A percentile compares a stretch with the other conserved stretches of the same genome.
Conservation (phyloP, 2,888 invertebrate species). For the Creontiades dilutus region DNA sequence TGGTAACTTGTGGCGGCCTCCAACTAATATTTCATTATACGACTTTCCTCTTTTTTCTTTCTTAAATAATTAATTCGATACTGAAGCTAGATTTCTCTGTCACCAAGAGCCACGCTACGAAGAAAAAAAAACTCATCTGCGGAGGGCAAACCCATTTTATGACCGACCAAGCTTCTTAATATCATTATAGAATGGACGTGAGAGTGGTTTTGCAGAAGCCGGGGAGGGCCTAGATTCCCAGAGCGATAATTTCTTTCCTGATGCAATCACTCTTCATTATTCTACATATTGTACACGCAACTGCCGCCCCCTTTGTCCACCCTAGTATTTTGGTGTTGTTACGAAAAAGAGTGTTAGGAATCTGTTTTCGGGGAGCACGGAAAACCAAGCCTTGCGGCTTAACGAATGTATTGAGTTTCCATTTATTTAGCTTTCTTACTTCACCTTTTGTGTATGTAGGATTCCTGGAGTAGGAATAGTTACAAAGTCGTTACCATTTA, state of each 20-base stretch:
- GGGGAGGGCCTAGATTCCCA: background rate
- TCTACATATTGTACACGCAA: slow-evolving; percentile 41
- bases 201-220: background rate
- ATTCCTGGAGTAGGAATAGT: no score
- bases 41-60: no score
- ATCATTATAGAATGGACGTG: slow-evolving; percentile 21
- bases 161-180: background rate
- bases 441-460: no score
- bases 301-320: slow-evolving; percentile 12
- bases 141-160: background rate
- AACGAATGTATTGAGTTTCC: no score
- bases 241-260: slow-evolving; percentile 18
- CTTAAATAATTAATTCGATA: background rate
- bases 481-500: no score
- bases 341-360: background rate
- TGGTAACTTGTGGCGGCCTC: background rate
- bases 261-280: slow-evolving; percentile 44
- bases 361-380: background rate
- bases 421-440: no score
- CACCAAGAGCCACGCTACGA: background rate
- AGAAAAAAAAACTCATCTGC: background rate
- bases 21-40: background rate
- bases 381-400: no score
- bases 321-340: background rate
- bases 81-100: background rate